Evolutionary conservation across 1,140 invertebrate genomes (phyloP), one percentile per base, ranked within the genome.

Genomic region (Listronotus bonariensis): DNA sequence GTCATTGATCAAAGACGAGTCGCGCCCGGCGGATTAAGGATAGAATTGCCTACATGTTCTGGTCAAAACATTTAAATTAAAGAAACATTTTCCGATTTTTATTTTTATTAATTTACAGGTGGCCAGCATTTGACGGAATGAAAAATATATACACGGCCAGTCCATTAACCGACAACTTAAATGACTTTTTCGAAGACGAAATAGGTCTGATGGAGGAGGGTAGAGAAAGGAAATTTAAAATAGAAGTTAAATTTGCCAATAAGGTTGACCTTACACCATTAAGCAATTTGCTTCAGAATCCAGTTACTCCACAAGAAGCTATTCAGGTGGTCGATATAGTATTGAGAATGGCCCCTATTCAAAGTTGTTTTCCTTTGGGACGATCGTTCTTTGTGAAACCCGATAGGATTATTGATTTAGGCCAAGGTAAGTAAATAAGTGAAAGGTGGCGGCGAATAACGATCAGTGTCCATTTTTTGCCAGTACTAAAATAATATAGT

Each of bases 241-340:
- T 90, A 14, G 76, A 74, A 26, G 79, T 89, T 11, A 86, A 86
- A 71, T 82, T 79, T 75, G 81, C 82, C 10, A 65, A 70, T 15
- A 46, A 59, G 17, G 61, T 80, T 7, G 74, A 78, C 65, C 68
- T 76, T 45, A 68, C 59, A 20, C 68, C 67, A 9, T 34, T 73
- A 17, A 57, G 59, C 15, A 60, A 71, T 56, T 67, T 65, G 15
- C 18, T 43, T 10, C 66, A 14, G 46, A 11, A 17, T 1, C 45
- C 42, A 60, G 58, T 53, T 31, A 67, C 74, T 31, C 89, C 92
- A 5, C 86, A 87, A 72, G 86, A 88, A 38, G 83, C 84, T 1
- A 76, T 92, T 10, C 89, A 92, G 78, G 91, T 88, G 49, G 74
- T 97, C 1, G 93, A 97, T 77, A 86, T 97, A 1, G 88, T 96